Base-by-base conservation (phyloP, 1,140 invertebrate species). In the Temnothorax nylanderi region DNA sequence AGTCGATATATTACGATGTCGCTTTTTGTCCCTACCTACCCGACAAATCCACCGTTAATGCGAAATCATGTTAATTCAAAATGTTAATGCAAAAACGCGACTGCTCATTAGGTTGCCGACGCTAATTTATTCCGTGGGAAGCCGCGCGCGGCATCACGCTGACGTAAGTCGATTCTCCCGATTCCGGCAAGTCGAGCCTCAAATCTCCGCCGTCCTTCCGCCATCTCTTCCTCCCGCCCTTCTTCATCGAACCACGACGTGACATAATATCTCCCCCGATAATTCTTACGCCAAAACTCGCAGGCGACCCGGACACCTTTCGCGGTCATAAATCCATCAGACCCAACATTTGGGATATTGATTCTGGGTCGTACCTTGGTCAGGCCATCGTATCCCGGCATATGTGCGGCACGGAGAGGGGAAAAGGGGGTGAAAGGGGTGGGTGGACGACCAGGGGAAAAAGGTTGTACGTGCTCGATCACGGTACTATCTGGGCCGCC, bases 401-500 rank as follows among this genome's bases (percentile, higher is more conserved):
- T 77, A 49, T 21, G 47, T 44, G n/a, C 3, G 49, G n/a, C 26
- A n/a, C 47, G 74, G n/a, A 4, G 13, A 54, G 18, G 51, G 3
- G 13, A 3, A 44, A 67, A 11, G 34, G 21, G 16, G 7, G 2
- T 0, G 60, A 26, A 10, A 60, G 13, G 11, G 34, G 8, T 21
- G n/a, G 7, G 16, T 18, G 18, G 56, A 85, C 72, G 56, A 85
- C 58, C 77, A 5, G 49, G 47, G 72, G 60, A 65, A 85, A 85
- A 85, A 85, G 47, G 74, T 78, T 56, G 74, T 85, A 85, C 82
- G 82, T 85, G 82, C 82, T 85, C 60, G 74, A 85, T 85, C 82
- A 85, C 74, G 74, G 71, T 78, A 47, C 74, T 93, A 92, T 91
- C 89, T 87, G 86, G n/a, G 47, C 84, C 82, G 34, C 44, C 37